Conservation (phyloP, 2,888 invertebrate species). For the Mythimna pallens region DNA sequence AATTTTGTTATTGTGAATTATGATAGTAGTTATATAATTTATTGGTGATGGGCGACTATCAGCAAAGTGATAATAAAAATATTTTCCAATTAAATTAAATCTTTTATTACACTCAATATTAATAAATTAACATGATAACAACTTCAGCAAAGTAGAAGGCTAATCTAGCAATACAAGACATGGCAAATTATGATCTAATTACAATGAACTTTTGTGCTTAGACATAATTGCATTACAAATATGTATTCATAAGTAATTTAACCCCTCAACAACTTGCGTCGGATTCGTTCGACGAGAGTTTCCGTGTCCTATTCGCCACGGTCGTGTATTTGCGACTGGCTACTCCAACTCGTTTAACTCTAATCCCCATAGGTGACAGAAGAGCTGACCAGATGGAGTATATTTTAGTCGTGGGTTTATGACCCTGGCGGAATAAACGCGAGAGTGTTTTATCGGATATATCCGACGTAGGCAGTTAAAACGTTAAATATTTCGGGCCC, state of each 20-base stretch:
- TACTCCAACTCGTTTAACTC: no score
- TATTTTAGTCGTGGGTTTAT: no score
- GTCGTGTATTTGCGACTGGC: no score
- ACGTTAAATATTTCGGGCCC: background rate
- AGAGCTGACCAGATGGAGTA: no score
- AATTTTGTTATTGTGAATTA: background rate
- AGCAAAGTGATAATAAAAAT: conserved; percentile 23
- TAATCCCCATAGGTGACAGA: no score
- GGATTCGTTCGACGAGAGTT: no score
- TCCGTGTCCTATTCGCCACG: no score
- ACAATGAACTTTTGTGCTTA: conserved; percentile 35
- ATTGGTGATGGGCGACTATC: conserved; percentile 10
- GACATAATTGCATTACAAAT: conserved; percentile 1
- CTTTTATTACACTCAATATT: conserved; percentile 62
- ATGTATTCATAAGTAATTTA: background rate
- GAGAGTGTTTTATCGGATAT: no score
- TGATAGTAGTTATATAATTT: background rate
- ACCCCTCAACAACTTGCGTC: no score
- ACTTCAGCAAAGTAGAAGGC: conserved; percentile 46
- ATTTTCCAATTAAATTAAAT: conserved; percentile 54
- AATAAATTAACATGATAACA: conserved; percentile 60
- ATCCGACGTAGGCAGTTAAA: no score
- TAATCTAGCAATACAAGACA: conserved; percentile 39
- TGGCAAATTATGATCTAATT: conserved; percentile 35
- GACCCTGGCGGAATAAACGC: no score